These are phyloP conservation scores for Pseudomyrmex cubaensis DNA, from an alignment of 1,140 invertebrate genomes.

Conservation along the genomic window DNA sequence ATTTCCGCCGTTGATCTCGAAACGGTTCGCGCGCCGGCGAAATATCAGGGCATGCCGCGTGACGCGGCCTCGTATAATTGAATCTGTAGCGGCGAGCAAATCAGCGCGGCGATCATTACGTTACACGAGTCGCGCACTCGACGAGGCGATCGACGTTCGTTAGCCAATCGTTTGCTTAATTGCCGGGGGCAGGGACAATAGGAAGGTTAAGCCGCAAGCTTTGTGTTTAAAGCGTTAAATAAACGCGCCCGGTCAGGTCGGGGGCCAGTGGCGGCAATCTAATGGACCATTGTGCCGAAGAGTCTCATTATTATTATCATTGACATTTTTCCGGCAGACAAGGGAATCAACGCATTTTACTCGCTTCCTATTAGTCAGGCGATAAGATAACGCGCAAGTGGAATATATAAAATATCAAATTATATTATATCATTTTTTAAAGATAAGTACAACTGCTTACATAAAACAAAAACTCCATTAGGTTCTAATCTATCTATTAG, in stretches of 20 bases:
- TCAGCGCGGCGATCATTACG: constrained; percentile 71
- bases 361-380: neutral
- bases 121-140: constrained; percentile 67
- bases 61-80: constrained; percentile 65
- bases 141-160: constrained; percentile 67
- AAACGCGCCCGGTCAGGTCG: constrained; percentile 13
- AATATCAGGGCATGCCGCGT: constrained; percentile 58
- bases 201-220: constrained; percentile 60
- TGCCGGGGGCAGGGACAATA: constrained; percentile 60
- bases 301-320: neutral
- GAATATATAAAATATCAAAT: neutral
- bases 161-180: constrained; percentile 74
- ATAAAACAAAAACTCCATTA: too few relatives aligned
- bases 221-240: constrained; percentile 64
- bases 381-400: neutral
- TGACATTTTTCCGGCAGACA: neutral
- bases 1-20: constrained; percentile 66
- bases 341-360: neutral
- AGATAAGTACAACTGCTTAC: too few relatives aligned
- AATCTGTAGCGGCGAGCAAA: constrained; percentile 73
- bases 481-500: neutral
- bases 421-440: too few relatives aligned
- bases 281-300: constrained; percentile 22
- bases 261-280: neutral
- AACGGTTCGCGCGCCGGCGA: constrained; percentile 44